Percentiles rank a stretch among this genome's conserved stretches.
phyloP scores from a whole-genome alignment of 2,797 vertebrate genomes.

The Platyrinchus mystaceus region DNA sequence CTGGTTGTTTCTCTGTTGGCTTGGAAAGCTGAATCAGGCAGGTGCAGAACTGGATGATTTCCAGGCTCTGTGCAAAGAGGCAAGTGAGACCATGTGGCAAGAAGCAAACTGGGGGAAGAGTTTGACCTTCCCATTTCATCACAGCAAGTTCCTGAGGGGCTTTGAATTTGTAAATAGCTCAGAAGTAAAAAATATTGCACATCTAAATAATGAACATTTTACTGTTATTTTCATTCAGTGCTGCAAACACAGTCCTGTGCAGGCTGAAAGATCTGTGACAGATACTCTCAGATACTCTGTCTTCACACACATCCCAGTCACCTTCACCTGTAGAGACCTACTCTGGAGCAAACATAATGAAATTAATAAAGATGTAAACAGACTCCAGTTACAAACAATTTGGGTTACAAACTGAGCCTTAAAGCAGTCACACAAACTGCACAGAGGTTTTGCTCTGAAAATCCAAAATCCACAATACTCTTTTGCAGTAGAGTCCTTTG shows the following conservation, averaged over 20 bases:
- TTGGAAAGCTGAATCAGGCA: neutral
- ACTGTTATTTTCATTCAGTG: neutral
- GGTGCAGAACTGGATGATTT: neutral
- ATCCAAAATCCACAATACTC: neutral
- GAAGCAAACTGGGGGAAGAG: neutral
- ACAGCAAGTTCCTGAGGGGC: neutral
- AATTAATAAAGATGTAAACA: neutral
- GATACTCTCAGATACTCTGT: no score
- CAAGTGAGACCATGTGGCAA: neutral
- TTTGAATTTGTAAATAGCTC: neutral
- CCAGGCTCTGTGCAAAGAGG: neutral
- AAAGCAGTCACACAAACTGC: neutral
- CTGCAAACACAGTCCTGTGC: neutral
- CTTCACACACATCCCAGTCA: neutral
- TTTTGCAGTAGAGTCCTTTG: constrained; percentile 41
- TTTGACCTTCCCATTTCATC: neutral
- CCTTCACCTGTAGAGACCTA: neutral
- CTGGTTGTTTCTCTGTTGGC: neutral
- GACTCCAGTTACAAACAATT: neutral
- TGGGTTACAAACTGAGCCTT: neutral
- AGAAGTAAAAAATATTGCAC: neutral
- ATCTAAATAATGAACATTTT: neutral
- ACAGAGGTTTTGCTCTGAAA: neutral
- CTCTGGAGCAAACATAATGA: neutral
- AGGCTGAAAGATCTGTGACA: neutral